Base-by-base conservation (phyloP, 2,888 invertebrate genomes). In the Hypomecis atomaria region DNA sequence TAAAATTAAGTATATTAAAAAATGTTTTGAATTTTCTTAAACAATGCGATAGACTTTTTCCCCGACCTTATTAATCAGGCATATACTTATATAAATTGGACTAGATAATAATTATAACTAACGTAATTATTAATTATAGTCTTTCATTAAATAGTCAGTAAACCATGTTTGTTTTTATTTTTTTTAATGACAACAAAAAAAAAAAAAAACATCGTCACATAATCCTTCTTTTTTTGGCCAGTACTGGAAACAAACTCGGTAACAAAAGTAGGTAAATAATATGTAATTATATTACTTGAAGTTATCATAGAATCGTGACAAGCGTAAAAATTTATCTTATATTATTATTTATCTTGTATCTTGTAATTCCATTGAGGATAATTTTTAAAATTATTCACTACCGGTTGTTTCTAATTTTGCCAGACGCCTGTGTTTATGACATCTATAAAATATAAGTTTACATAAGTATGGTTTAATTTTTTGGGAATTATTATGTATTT, bases 321-420 rank as follows among this genome's bases (percentile, higher is more conserved):
- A 49, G 61, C 44, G 34, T 34, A 57, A 57, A 59, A 38, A 38
- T 50, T 44, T 50, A 52, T 37, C 47, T 40, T 7, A 33, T 33
- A 42, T 11, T 52, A 49, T 11, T 50, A 49, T 47, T 50, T 58
- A 48, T 40, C 47, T 7, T 58, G 53, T 53, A 40, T 13, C 13
- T 11, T 11, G 37, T 56, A 50, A 55, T 45, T 44, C 44, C 36
- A 50, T 57, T 52, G 47, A 33, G 38, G n/a, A 40, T 43, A 61
- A 61, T 55, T 43, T 49, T 37, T 23, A 38, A 48, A 34, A 57
- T 48, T 38, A 40, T 48, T 57, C 45, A 9, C 45, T 56, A 45
- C 55, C 55, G 55, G 55, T 38, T 45, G 37, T 37, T 45, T 45
- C 37, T 54, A 44, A 36, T 54, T 44, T 43, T 34, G 34, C 36